Percentiles rank a stretch among this genome's conserved stretches.
These are phyloP conservation scores for Antedon mediterranea DNA, from an alignment of 53 echinoderm and acorn worm genomes.

Conservation along the genomic window DNA sequence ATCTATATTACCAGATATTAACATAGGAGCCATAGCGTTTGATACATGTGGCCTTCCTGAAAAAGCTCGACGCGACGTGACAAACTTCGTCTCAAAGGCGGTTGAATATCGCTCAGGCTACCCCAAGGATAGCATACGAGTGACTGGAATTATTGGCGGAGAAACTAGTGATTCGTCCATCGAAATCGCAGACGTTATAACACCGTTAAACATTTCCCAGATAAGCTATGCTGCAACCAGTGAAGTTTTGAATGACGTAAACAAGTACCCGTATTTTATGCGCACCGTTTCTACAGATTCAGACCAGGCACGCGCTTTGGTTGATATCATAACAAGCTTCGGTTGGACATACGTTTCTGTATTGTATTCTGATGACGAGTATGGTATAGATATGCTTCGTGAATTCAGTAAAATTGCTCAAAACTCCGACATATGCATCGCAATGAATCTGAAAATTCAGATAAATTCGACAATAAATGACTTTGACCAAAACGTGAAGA, in stretches of 20 bases:
- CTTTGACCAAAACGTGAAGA: constrained; percentile 15
- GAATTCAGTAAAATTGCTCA: constrained; percentile 11
- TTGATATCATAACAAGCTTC: constrained; percentile 29
- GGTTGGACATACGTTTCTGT: constrained; percentile 64
- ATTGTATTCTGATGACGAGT: constrained; percentile 50
- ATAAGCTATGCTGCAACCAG: constrained; percentile 68
- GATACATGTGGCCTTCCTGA: constrained; percentile 69
- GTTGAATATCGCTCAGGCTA: constrained; percentile 71
- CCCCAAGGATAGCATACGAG: constrained; percentile 21
- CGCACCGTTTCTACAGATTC: constrained; percentile 75
- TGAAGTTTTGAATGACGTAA: constrained; percentile 32
- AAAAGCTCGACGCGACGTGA: constrained; percentile 36
- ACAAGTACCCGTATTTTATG: constrained; percentile 52
- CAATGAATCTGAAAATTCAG: constrained; percentile 30
- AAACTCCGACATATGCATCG: constrained; percentile 33
- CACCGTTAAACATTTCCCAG: constrained; percentile 25
- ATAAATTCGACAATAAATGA: constrained; percentile 14
- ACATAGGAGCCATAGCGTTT: constrained; percentile 63
- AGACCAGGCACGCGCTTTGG: constrained; percentile 54
- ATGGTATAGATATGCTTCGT: constrained; percentile 49
- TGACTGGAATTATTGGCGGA: constrained; percentile 73
- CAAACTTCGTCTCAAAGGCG: constrained; percentile 52
- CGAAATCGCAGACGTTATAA: constrained; percentile 43
- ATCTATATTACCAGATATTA: constrained; percentile 42
- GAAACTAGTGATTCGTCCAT: constrained; percentile 57